A percentile compares a stretch with the other conserved stretches of the same genome.
Evolutionary conservation across 35 echinoderm and acorn worm species (phyloP).

Genomic region (Heliocidaris erythrogramma): DNA sequence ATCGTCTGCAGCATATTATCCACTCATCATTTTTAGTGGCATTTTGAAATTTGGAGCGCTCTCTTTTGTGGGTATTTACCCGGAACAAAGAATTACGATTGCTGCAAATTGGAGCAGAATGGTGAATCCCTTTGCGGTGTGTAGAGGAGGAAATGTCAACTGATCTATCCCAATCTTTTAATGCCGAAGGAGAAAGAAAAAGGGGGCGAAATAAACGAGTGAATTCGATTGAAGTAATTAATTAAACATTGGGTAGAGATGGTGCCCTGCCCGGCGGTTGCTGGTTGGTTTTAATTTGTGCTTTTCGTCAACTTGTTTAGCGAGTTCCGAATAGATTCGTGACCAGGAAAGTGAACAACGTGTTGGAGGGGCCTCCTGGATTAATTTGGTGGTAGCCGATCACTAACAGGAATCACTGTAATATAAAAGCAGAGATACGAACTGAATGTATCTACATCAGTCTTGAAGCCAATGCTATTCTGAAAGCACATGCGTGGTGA

Average conservation of each 20-base stretch:
- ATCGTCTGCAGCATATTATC: neutral
- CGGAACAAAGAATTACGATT: constrained; percentile 2
- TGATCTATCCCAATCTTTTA: neutral
- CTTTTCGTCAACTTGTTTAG: constrained; percentile 12
- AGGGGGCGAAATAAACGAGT: neutral
- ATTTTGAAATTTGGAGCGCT: neutral
- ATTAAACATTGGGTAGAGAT: constrained; percentile 3
- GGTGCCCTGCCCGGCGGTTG: neutral
- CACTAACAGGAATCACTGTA: neutral
- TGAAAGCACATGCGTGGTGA: neutral
- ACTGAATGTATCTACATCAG: neutral
- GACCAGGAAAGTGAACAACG: neutral
- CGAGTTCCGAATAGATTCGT: constrained; percentile 1
- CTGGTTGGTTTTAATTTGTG: constrained; percentile 11
- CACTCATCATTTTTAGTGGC: neutral
- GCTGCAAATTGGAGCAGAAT: neutral
- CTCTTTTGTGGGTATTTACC: neutral
- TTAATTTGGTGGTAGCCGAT: neutral
- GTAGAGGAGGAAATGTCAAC: neutral
- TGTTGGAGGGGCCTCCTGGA: neutral
- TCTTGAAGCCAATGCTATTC: neutral
- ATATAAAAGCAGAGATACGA: neutral
- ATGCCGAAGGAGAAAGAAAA: neutral
- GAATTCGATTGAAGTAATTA: constrained; percentile 18
- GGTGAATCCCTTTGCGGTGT: neutral